Evolutionary conservation across 2,797 vertebrate species (phyloP), one percentile per base, ranked within the genome.

Genomic region (Arnoldichthys spilopterus): DNA sequence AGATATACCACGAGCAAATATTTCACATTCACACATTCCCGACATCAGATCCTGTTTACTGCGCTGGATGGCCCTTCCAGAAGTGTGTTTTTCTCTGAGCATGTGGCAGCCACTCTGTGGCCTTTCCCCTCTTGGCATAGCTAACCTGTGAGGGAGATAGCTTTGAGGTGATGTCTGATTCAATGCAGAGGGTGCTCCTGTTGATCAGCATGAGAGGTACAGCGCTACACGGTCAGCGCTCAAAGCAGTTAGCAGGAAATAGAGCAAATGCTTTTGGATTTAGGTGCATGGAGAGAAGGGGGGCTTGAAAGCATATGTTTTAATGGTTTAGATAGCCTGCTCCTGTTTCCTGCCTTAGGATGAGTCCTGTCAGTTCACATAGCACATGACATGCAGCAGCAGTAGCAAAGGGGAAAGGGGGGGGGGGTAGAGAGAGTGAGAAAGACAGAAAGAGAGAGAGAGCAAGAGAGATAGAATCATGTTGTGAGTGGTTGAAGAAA

Each of bases 261-360:
- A 89, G 94, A 95, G 94, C 95, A 95, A 95, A 95, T 93, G 93
- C 94, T 94, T 95, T 95, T 94, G 94, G 93, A 94, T 95, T 95
- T 94, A 94, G 92, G 93, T 78, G 68, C 45, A 64, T 11, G 49
- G 75, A 69, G 74, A 45, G 47, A 30, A 51, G 40, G 74, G 84
- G 69, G 49, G 92, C 93, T 94, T 92, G 93, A 71, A 76, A 93
- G 93, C 91, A 93, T 95, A 93, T 92, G 92, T 95, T 86, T 70
- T 77, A 83, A 86, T 79, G 81, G 76, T 84, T 84, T 83, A 62
- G 62, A 74, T 80, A 92, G 93, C 93, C 94, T 94, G 93, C 93
- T 95, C 92, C 92, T 94, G 84, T 94, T 94, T 94, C 92, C 91
- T 90, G 93, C 94, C 94, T 90, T 93, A 94, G 95, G 95, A 95